Evolutionary conservation across 2,888 invertebrate species (phyloP), one percentile per base, ranked within the genome.

Genomic region (Yponomeuta sedellus): DNA sequence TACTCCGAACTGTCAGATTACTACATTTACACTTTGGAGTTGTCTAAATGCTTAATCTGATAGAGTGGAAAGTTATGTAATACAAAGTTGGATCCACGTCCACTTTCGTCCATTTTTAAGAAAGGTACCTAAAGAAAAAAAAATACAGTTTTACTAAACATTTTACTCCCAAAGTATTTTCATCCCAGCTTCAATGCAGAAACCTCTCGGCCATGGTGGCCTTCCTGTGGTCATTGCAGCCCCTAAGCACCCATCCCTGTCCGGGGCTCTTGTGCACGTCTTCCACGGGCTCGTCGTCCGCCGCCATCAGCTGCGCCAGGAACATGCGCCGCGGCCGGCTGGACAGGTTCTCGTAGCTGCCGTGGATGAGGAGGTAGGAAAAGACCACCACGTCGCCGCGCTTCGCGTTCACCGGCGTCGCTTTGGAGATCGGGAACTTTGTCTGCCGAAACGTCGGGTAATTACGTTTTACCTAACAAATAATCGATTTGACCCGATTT

Each of bases 321-420:
- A 88, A 86, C 91, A 92, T 92, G 25, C 91, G 76, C 11, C 91
- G 77, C 0, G 79, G 72, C 57, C 77, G 72, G 6, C 71, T 73
- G 0, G 87, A 88, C 8, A 80, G 73, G 73, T 92, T 92, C 20
- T 87, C 71, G 69, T 89, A 91, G 39, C 89, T 90, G 19, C 91
- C 92, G 70, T 92, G 91, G 28, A 92, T 74, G 25, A 90, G 73
- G 11, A 92, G 77, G 70, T 92, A 92, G 0, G 91, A 90, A 71
- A 92, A 92, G 28, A 91, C 76, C 3, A 91, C 76, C 20, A 92
- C 77, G 62, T 91, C 86, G 2, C 89, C 90, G 66, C 78, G 81
- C 68, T 84, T 83, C 0, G 89, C 88, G 12, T 67, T 66, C 0
- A 92, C 77, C 0, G 90, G 84, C 1, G 77, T 76, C 0, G 86